Evolutionary conservation across 2,888 invertebrate species (phyloP).

Genomic region (Ormyrus thymus): DNA sequence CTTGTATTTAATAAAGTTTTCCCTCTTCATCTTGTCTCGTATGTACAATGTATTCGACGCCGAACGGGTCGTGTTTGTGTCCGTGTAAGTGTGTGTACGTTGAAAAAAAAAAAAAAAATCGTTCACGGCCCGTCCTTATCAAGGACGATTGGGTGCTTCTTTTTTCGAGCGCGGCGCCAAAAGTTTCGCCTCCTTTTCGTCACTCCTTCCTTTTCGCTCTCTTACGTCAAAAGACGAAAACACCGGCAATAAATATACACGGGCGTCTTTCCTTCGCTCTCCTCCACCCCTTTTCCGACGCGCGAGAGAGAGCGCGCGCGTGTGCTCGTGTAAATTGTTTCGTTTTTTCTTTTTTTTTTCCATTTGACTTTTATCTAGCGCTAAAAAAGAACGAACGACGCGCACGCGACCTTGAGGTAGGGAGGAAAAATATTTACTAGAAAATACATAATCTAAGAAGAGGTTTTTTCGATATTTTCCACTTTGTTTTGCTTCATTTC

Average conservation of each 20-base stretch:
- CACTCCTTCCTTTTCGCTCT: not conserved
- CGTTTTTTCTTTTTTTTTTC: not conserved
- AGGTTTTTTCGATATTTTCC: slow-evolving; percentile 36
- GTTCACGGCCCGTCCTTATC: slow-evolving; percentile 24
- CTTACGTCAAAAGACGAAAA: slow-evolving; percentile 5
- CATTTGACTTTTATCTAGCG: slow-evolving; percentile 23
- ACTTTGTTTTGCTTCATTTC: slow-evolving; percentile 1
- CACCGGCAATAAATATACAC: not conserved
- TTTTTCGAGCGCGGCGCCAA: not conserved
- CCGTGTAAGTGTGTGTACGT: not conserved
- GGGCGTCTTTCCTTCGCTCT: not conserved
- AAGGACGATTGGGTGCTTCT: slow-evolving; percentile 17
- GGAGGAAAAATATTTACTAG: slow-evolving; percentile 62
- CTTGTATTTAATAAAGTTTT: slow-evolving; percentile 2
- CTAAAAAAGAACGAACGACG: slow-evolving; percentile 57
- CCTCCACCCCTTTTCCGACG: not conserved
- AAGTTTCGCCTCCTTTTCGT: not conserved
- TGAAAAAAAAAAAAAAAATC: slow-evolving; percentile 11
- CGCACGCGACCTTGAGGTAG: slow-evolving; percentile 66
- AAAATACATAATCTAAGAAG: slow-evolving; percentile 60
- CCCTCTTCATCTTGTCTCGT: not conserved
- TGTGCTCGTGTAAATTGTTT: not conserved
- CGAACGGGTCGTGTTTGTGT: not conserved
- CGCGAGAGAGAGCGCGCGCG: not conserved
- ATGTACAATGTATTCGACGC: slow-evolving; percentile 32